These are phyloP conservation scores for Deladenus siricidicola DNA, from an alignment of 2,888 invertebrate genomes.

Conservation along the genomic window DNA sequence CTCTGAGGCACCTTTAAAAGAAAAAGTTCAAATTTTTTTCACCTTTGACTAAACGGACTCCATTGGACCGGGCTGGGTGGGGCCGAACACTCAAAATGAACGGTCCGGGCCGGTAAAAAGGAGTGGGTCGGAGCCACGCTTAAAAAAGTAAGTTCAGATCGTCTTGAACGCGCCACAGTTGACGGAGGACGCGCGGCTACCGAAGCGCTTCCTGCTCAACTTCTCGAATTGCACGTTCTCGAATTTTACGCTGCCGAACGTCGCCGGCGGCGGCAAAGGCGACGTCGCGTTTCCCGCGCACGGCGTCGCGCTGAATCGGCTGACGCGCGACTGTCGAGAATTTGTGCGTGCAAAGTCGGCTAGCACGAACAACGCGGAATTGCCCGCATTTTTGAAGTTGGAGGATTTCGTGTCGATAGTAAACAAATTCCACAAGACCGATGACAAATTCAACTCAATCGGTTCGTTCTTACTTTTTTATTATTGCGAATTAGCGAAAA, in stretches of 20 bases:
- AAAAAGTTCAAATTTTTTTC: too few species aligned
- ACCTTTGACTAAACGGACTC: neutral
- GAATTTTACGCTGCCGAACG: constrained; percentile 13
- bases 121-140: too few species aligned
- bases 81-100: neutral
- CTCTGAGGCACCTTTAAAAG: too few species aligned
- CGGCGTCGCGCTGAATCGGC: too few species aligned
- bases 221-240: constrained; percentile 9
- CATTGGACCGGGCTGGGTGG: too few species aligned
- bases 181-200: neutral
- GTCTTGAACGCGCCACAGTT: neutral
- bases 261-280: constrained; percentile 6
- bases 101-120: neutral
- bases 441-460: too few species aligned
- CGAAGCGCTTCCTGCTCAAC: constrained; percentile 13
- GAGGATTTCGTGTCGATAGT: neutral
- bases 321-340: constrained; percentile 4
- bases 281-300: too few species aligned
- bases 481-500: too few species aligned
- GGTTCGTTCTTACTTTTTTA: too few species aligned
- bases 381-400: neutral
- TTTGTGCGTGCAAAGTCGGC: neutral
- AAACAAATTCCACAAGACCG: neutral
- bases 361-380: neutral
- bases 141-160: neutral